Evolutionary conservation across 2,797 vertebrate genomes (phyloP), one percentile per base, ranked within the genome.

Genomic region (Discoglossus pictus): DNA sequence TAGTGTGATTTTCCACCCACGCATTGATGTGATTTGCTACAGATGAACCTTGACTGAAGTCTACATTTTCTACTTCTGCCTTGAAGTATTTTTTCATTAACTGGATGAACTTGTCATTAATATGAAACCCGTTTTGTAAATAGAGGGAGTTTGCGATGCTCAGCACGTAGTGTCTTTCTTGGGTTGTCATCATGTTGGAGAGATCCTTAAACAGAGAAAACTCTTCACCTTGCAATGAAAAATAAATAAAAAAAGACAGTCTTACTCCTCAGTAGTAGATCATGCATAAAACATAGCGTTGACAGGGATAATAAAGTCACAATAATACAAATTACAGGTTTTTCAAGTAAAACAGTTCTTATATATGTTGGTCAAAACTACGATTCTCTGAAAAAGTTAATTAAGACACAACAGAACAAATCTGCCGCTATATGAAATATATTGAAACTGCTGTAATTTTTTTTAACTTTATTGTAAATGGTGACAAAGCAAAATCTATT

Each of bases 1-100:
- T 93, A 0, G 97, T 99, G 53, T 92, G 92, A 80, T 98, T 98
- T 79, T 94, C 93, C 82, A 99, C 95, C 96, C 97, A 99, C 74
- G 77, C 82, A 87, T 98, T 99, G 86, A 99, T 96, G 74, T 90
- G 88, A 70, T 90, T 87, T 36, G 96, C 94, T 54, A 92, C 94
- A 1, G 90, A 86, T 27, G 88, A 83, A 7, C 92, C 92, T 74
- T 96, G 84, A 65, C 88, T 88, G 79, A 98, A 99, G 84, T 99
- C 93, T 62, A 98, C 88, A 0, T 87, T 92, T 79, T 96, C 90
- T 23, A 94, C 91, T 43, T 94, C 86, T 4, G 93, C 96, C 54
- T 79, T 86, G 16, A 99, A 98, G 76, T 94, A 97, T 76, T 94
- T 95, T 81, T 84, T 95, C 87, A 96, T 83, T 83, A 95, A 80